Evolutionary conservation across 2,888 invertebrate species (phyloP).

Genomic region (Pristionchus maxplancki): DNA sequence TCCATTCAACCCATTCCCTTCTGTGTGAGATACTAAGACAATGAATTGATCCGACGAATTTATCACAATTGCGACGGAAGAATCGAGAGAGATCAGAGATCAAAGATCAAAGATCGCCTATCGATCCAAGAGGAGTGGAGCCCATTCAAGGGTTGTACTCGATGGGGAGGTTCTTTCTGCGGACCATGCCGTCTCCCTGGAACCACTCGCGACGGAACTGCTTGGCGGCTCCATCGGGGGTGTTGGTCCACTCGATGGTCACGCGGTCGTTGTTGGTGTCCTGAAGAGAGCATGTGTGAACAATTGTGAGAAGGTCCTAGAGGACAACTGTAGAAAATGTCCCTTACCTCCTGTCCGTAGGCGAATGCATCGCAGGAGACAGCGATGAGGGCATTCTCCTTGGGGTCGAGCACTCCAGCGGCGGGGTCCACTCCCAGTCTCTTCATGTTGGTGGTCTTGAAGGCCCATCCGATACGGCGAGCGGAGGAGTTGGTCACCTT

Average conservation of each 20-base stretch:
- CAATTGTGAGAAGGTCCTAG: background rate
- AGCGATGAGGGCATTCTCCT: constrained; percentile 11
- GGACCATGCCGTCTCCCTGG: constrained; percentile 25
- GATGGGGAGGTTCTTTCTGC: constrained; percentile 24
- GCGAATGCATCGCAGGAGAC: constrained; percentile 30
- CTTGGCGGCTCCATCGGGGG: constrained; percentile 23
- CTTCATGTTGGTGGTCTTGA: constrained; percentile 33
- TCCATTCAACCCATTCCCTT: background rate
- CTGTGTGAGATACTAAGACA: background rate
- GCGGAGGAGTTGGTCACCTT: constrained; percentile 32
- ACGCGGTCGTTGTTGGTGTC: constrained; percentile 7
- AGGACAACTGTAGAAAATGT: background rate
- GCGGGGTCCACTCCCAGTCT: constrained; percentile 17
- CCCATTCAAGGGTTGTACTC: background rate
- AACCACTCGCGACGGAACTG: constrained; percentile 22
- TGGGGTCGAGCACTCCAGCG: constrained; percentile 25
- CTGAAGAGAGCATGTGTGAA: background rate
- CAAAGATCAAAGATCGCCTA: constrained; percentile 30
- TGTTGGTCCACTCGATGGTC: constrained; percentile 8
- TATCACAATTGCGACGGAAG: constrained; percentile 33
- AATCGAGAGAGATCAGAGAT: constrained; percentile 28
- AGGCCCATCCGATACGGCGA: constrained; percentile 39
- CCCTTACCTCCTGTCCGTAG: constrained; percentile 28
- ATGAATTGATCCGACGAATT: background rate
- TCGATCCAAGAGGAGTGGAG: background rate